phyloP scores from a whole-genome alignment of 2,113 vertebrate genomes.

The Zosterops lateralis region DNA sequence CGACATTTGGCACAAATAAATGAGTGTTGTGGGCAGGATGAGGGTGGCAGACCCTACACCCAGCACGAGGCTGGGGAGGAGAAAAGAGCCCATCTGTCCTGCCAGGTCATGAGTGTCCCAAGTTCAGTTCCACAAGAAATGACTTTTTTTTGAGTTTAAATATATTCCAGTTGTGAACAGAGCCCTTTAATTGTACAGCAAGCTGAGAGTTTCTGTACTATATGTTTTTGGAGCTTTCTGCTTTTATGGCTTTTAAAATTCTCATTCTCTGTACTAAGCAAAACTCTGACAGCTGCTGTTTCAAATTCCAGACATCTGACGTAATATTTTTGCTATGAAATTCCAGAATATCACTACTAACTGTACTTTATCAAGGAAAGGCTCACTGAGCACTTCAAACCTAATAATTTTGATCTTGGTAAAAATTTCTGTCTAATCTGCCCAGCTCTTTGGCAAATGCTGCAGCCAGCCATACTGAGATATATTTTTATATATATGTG shows the following conservation, averaged over 20 bases:
- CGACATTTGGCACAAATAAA: background rate
- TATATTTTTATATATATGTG: background rate
- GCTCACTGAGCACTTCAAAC: background rate
- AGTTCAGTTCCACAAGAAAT: background rate
- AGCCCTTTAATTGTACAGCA: background rate
- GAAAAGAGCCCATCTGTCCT: background rate
- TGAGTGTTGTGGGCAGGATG: background rate
- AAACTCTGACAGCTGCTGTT: background rate
- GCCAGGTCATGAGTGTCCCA: fast-evolving
- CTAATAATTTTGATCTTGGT: background rate
- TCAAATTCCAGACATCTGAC: background rate
- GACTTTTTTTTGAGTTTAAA: background rate
- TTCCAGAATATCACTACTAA: background rate
- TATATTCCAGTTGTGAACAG: background rate
- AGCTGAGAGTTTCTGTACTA: background rate
- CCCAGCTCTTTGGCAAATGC: background rate
- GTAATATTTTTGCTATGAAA: background rate
- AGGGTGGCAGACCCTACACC: background rate
- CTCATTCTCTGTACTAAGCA: background rate
- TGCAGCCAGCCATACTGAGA: background rate
- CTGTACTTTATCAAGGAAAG: background rate
- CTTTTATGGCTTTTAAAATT: background rate
- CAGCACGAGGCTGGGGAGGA: background rate
- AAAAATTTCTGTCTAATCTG: background rate
- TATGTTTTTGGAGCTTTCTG: background rate